Conservation (phyloP, 2,888 invertebrate genomes). For the Polyploca ridens region DNA sequence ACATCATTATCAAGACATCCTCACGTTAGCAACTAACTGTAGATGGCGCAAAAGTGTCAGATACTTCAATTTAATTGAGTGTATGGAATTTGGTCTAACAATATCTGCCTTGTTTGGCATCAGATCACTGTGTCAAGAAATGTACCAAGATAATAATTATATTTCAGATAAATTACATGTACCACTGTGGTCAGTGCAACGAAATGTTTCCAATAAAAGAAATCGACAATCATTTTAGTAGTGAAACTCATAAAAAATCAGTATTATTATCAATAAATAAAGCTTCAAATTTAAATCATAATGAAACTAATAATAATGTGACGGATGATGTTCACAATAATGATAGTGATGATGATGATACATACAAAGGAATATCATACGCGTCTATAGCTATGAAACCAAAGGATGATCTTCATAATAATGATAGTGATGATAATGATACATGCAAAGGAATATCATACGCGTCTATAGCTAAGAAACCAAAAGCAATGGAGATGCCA, state of each 20-base stretch:
- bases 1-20: no score
- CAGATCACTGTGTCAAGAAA: not conserved
- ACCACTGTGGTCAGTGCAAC: slow-evolving; percentile 8
- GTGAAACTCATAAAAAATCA: not conserved
- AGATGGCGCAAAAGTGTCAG: no score
- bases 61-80: no score
- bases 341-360: not conserved
- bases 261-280: not conserved
- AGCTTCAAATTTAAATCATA: not conserved
- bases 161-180: not conserved
- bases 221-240: not conserved
- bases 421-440: not conserved
- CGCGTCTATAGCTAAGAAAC: slow-evolving; percentile 3
- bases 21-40: no score
- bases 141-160: not conserved
- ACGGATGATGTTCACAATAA: not conserved
- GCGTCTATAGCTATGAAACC: slow-evolving; percentile 1
- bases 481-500: not conserved
- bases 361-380: not conserved
- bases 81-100: no score
- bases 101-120: no score
- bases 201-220: not conserved
- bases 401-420: not conserved
- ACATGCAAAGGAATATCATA: not conserved
- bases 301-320: not conserved